phyloP scores from a whole-genome alignment of 2,113 vertebrate genomes.

The Sinocyclocheilus anshuiensis region DNA sequence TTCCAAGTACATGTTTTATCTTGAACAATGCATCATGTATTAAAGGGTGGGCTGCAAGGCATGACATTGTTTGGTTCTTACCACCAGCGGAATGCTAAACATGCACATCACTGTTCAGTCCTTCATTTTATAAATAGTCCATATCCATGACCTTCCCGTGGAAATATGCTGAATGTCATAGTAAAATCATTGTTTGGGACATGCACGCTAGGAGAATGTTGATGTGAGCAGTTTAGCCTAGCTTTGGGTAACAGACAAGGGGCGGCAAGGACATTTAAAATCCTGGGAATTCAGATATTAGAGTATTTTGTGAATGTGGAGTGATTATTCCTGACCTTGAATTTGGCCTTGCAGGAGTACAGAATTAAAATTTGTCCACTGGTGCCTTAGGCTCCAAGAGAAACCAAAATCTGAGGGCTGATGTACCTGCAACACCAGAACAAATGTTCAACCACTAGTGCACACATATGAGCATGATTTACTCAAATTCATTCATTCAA shows the following conservation, averaged over 20 bases:
- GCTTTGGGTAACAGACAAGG: conserved; percentile 26
- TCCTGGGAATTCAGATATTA: conserved; percentile 15
- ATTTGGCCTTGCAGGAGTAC: conserved; percentile 20
- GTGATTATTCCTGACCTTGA: conserved; percentile 27
- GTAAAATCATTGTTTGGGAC: conserved; percentile 48
- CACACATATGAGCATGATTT: background rate
- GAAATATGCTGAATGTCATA: conserved; percentile 46
- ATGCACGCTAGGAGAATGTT: conserved; percentile 29
- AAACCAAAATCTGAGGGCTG: background rate
- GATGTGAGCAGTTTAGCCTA: conserved; percentile 13
- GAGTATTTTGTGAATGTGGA: conserved; percentile 19
- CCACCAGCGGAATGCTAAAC: conserved; percentile 47
- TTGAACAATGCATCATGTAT: conserved; percentile 34
- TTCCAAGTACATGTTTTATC: conserved; percentile 34
- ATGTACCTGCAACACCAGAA: background rate
- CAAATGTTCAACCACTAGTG: background rate
- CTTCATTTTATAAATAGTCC: conserved; percentile 40
- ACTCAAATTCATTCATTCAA: background rate
- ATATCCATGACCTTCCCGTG: conserved; percentile 47
- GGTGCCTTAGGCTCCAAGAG: background rate
- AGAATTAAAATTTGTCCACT: conserved; percentile 5
- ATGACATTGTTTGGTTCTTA: conserved; percentile 43
- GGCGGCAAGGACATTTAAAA: conserved; percentile 23
- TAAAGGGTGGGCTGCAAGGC: conserved; percentile 31
- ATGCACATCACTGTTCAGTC: conserved; percentile 45